Percentiles rank a stretch among this genome's conserved stretches.
These are phyloP conservation scores for Enteromius viviparus DNA, from an alignment of 2,797 vertebrate genomes.

Conservation along the genomic window DNA sequence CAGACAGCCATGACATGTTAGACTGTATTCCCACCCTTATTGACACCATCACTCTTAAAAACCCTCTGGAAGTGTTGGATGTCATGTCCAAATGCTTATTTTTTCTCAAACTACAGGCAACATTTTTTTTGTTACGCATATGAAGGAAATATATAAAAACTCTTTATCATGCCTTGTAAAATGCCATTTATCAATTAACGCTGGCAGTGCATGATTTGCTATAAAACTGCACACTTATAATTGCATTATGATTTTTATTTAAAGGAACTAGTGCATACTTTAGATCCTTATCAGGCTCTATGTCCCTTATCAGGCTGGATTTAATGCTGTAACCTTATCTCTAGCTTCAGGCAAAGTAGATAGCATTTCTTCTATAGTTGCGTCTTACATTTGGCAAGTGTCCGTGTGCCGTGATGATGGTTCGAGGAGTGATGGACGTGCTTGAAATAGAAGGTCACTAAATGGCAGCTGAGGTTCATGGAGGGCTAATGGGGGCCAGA, in stretches of 20 bases:
- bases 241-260: conserved; percentile 52
- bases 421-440: conserved; percentile 64
- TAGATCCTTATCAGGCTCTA: conserved; percentile 10
- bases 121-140: background rate
- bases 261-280: conserved; percentile 54
- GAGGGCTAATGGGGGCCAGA: conserved; percentile 52
- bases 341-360: conserved; percentile 68
- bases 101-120: background rate
- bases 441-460: conserved; percentile 38
- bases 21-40: conserved; percentile 42
- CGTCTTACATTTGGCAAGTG: conserved; percentile 60
- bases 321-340: conserved; percentile 73
- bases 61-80: background rate
- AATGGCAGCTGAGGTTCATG: conserved; percentile 35
- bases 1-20: conserved; percentile 29
- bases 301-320: conserved; percentile 53
- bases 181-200: background rate
- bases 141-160: background rate
- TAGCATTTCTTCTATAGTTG: conserved; percentile 63
- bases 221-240: conserved; percentile 45
- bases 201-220: conserved; percentile 22
- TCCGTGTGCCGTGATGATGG: conserved; percentile 62
- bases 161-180: background rate
- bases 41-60: conserved; percentile 17
- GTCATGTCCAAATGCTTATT: conserved; percentile 28